These are phyloP conservation scores for Limnephilus lunatus DNA, from an alignment of 2,888 invertebrate species.

Conservation along the genomic window DNA sequence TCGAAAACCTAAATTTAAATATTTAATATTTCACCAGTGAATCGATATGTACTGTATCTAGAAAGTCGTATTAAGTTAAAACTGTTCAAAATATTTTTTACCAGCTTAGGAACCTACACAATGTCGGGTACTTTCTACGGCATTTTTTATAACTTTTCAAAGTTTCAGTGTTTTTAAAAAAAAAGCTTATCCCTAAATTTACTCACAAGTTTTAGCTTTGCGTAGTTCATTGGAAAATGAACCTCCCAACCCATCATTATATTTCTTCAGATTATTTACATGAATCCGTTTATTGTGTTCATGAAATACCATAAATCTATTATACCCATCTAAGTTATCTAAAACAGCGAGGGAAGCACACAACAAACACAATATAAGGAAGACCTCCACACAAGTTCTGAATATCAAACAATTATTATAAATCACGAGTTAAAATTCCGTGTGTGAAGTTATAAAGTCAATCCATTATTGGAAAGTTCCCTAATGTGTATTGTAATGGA, in stretches of 20 bases:
- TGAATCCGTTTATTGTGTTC: neutral
- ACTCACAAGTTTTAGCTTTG: neutral
- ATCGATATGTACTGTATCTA: too few species aligned
- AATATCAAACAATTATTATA: slow-evolving; percentile 46
- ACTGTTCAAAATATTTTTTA: too few species aligned
- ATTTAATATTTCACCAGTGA: too few species aligned
- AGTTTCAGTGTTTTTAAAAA: too few species aligned
- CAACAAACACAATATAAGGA: neutral
- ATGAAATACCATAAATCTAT: neutral
- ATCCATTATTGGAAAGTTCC: slow-evolving; percentile 54
- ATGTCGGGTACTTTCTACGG: neutral
- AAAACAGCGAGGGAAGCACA: slow-evolving; percentile 2
- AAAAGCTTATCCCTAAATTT: neutral
- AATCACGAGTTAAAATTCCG: slow-evolving; percentile 39
- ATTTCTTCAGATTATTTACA: neutral
- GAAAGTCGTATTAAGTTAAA: too few species aligned
- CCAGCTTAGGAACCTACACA: neutral
- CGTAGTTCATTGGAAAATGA: neutral
- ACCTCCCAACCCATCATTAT: neutral
- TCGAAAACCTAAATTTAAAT: too few species aligned
- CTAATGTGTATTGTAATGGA: slow-evolving; percentile 57
- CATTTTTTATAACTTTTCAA: neutral
- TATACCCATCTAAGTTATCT: neutral
- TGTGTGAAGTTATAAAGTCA: slow-evolving; percentile 47
- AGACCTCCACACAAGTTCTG: slow-evolving; percentile 26